Evolutionary conservation across 2,113 vertebrate species (phyloP).

Genomic region (Microtus richardsoni): DNA sequence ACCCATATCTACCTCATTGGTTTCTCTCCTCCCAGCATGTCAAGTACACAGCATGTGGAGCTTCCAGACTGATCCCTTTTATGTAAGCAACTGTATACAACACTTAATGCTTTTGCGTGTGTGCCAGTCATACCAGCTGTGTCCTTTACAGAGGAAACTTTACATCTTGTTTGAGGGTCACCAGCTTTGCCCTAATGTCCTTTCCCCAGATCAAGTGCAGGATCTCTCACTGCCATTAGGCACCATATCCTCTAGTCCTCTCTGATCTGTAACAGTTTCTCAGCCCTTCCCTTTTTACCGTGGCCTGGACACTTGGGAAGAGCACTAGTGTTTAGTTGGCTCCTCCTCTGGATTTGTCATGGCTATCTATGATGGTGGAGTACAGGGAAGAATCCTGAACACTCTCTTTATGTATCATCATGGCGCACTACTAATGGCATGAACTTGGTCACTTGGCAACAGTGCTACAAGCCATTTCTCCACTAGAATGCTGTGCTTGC

Average conservation of each 20-base stretch:
- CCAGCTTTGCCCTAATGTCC: not conserved
- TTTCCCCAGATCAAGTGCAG: not conserved
- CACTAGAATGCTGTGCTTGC: not conserved
- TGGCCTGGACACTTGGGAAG: not conserved
- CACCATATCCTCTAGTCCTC: not conserved
- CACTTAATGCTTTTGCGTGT: rapidly evolving
- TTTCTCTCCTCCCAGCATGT: not conserved
- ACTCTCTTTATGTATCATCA: not conserved
- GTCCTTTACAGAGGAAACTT: not conserved
- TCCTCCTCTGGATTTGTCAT: not conserved
- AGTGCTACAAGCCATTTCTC: not conserved
- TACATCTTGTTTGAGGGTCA: not conserved
- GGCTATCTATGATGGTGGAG: not conserved
- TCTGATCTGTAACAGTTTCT: not conserved
- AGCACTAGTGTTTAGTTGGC: not conserved
- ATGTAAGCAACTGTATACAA: rapidly evolving
- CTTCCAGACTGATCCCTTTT: not conserved
- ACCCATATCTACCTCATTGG: not conserved
- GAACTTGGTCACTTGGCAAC: not conserved
- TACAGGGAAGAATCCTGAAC: no score
- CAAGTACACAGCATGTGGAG: rapidly evolving
- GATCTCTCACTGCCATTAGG: rapidly evolving
- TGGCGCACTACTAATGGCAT: not conserved
- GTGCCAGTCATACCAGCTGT: not conserved
- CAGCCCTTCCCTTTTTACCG: not conserved